Evolutionary conservation across 2,113 vertebrate species (phyloP).

Genomic region (Oreochromis tanganicae): DNA sequence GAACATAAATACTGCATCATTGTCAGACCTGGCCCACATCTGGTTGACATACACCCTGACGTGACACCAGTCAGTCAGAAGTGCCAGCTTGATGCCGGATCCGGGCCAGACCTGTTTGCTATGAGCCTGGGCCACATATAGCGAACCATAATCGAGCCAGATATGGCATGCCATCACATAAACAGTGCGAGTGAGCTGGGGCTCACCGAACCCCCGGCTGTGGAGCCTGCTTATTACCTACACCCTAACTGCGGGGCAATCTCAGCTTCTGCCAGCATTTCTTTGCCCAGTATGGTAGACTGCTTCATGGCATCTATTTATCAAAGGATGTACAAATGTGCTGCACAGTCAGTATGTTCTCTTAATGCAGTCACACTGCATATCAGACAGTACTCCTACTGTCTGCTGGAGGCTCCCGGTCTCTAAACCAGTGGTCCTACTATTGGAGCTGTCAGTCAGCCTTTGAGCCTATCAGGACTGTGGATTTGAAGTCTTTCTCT

Average conservation of each 20-base stretch:
- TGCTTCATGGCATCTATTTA: not conserved
- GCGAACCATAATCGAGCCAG: not conserved
- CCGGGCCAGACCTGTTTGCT: not conserved
- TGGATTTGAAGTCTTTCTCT: not conserved
- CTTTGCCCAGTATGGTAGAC: not conserved
- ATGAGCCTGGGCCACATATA: not conserved
- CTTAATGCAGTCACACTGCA: too few relatives aligned
- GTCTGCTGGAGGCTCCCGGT: not conserved
- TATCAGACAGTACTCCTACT: too few relatives aligned
- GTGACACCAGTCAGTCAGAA: not conserved
- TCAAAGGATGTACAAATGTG: not conserved
- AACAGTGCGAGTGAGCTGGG: not conserved
- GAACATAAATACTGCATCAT: not conserved
- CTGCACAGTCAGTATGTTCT: not conserved
- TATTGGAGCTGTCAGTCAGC: not conserved
- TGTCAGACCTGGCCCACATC: not conserved
- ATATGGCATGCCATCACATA: not conserved
- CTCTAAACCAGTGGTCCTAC: not conserved
- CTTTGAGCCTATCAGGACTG: not conserved
- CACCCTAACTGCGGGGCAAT: not conserved
- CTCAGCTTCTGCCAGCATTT: not conserved
- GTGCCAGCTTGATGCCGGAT: not conserved
- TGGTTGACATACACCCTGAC: not conserved
- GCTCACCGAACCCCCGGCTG: not conserved
- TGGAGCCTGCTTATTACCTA: not conserved